A percentile compares a stretch with the other conserved stretches of the same genome.
Conservation (phyloP, 2,888 invertebrate genomes). For the Terebella lapidaria region DNA sequence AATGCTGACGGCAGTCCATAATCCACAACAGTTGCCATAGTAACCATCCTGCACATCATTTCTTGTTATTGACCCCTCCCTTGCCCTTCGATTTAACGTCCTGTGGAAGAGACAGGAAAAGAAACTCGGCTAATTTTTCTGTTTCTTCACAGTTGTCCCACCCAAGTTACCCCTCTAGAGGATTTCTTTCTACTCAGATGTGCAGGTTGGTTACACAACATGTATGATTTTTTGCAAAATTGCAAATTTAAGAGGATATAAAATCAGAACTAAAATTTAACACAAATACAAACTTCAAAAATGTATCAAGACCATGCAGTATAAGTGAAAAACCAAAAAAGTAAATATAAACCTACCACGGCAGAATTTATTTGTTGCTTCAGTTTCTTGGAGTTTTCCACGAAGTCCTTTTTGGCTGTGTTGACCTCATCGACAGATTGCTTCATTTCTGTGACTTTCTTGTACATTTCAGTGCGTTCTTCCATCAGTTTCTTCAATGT, state of each 20-base stretch:
- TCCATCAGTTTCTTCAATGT: conserved; percentile 42
- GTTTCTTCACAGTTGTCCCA: no score
- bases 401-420: conserved; percentile 31
- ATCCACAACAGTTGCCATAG: not conserved
- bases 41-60: not conserved
- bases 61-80: not conserved
- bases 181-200: no score
- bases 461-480: conserved; percentile 32
- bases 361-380: conserved; percentile 35
- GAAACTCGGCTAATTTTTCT: no score
- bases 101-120: no score
- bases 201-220: no score
- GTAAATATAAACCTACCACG: conserved; percentile 33
- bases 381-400: conserved; percentile 34
- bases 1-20: no score
- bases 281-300: not conserved
- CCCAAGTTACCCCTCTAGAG: no score
- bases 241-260: no score
- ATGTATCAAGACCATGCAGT: not conserved
- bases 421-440: conserved; percentile 32
- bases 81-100: no score
- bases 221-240: no score
- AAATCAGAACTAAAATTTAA: not conserved
- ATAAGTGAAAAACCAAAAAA: no score
- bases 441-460: conserved; percentile 33